phyloP scores from a whole-genome alignment of 2,888 invertebrate genomes.

The Teleogryllus oceanicus region DNA sequence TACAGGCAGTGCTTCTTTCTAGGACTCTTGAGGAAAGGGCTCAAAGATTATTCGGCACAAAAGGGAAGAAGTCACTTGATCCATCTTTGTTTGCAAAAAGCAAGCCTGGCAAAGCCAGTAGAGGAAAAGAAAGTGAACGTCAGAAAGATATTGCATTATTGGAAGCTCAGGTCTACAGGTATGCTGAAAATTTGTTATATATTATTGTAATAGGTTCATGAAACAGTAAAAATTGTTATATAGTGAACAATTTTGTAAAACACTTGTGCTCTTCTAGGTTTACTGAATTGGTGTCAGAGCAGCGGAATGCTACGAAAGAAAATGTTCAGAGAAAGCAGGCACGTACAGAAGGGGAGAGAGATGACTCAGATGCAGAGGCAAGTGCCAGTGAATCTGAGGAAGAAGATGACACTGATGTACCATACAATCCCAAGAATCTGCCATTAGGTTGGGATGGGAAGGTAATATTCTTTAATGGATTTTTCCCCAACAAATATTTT shows the following conservation, averaged over 20 bases:
- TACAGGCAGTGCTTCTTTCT: conserved; percentile 33
- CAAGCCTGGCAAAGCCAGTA: conserved; percentile 65
- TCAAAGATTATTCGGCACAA: conserved; percentile 91
- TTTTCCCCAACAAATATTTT: no score
- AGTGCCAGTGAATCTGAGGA: conserved; percentile 73
- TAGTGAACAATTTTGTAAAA: background rate
- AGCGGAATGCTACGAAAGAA: conserved; percentile 89
- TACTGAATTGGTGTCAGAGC: conserved; percentile 51
- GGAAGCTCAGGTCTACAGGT: conserved; percentile 86
- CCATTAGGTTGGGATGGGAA: conserved; percentile 99
- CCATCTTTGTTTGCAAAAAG: conserved; percentile 88
- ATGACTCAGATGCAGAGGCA: conserved; percentile 87
- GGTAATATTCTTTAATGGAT: conserved; percentile 47
- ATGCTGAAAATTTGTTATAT: background rate
- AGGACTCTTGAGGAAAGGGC: conserved; percentile 94
- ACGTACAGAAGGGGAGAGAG: conserved; percentile 86
- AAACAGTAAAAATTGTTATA: background rate
- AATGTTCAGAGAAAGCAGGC: conserved; percentile 98
- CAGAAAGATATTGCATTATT: conserved; percentile 83
- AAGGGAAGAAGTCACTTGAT: conserved; percentile 90
- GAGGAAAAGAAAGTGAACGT: conserved; percentile 61
- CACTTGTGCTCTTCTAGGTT: conserved; percentile 21
- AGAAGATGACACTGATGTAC: conserved; percentile 80
- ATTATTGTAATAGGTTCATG: background rate
- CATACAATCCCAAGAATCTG: conserved; percentile 98